Evolutionary conservation across 1,140 invertebrate genomes (phyloP), one percentile per base, ranked within the genome.

Genomic region (Liolophura sinensis): DNA sequence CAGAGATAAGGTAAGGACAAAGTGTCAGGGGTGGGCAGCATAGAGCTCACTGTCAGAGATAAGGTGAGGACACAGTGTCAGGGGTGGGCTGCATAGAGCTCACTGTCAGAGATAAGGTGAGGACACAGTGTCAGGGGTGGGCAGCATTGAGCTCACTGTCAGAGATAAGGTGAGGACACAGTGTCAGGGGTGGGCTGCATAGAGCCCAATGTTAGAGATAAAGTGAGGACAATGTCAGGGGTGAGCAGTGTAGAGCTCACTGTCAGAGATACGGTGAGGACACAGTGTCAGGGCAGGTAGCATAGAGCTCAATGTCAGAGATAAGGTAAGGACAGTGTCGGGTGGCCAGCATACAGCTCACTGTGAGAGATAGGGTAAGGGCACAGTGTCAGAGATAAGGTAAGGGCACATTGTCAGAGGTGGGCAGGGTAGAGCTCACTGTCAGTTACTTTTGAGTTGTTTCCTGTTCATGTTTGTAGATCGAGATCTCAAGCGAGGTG

Each of bases 271-370:
- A 91, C 92, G 80, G 89, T 93, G n/a, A n/a, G n/a, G n/a, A n/a
- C n/a, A n/a, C n/a, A 62, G 84, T 88, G 31, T 84, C 92, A 58
- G 90, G 91, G 46, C 93, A 24, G 88, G 89, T 12, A 85, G 85
- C 27, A 89, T 93, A 18, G 81, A 88, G 65, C 86, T 92, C 0
- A 85, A 89, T 16, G 88, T 89, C 52, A 75, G 89, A 15, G 90
- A 92, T 73, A 91, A 92, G 80, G 89, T 93, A 20, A n/a, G n/a
- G n/a, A n/a, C n/a, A n/a, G 84, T 88, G 31, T 84, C 92, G 91
- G 46, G 87, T 93, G 24, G 88, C 89, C 12, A 85, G 85, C 27
- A 89, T 93, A 18, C 81, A 88, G 65, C 86, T 92, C 0, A 85
- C 89, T n/a, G n/a, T n/a, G n/a, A n/a, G n/a, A n/a, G n/a, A n/a